phyloP scores from a whole-genome alignment of 2,113 vertebrate genomes.

The Scalopus aquaticus region DNA sequence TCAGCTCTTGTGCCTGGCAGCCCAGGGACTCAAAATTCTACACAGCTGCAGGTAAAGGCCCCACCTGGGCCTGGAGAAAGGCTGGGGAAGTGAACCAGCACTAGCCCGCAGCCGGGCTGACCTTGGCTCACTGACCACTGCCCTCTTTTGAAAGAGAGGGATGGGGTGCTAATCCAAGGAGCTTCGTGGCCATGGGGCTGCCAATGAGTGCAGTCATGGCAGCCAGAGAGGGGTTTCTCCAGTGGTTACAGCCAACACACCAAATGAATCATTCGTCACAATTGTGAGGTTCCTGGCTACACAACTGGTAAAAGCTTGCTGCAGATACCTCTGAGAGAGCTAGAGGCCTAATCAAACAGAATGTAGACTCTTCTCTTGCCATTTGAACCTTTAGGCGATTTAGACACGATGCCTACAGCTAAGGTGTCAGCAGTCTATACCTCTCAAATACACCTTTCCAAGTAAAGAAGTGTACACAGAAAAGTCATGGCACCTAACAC shows the following conservation, averaged over 20 bases:
- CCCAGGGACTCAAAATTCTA: not conserved
- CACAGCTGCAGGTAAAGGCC: not conserved
- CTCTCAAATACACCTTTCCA: not conserved
- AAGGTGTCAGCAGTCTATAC: not conserved
- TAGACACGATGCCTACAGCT: no score
- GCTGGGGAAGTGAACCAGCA: rapidly evolving
- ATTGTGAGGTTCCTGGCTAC: rapidly evolving
- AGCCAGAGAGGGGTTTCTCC: no score
- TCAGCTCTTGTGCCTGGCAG: not conserved
- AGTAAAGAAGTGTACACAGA: no score
- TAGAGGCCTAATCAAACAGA: not conserved
- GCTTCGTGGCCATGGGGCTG: rapidly evolving
- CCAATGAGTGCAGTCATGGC: no score
- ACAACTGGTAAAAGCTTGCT: not conserved
- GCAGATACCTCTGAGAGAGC: not conserved
- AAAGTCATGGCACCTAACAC: no score
- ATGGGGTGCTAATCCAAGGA: not conserved
- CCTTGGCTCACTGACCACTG: no score
- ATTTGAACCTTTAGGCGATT: not conserved
- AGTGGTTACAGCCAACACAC: not conserved
- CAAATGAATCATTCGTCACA: not conserved
- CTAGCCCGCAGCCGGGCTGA: not conserved
- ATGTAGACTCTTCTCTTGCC: not conserved
- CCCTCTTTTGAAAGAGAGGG: not conserved
- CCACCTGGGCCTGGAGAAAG: rapidly evolving